Base-by-base conservation (phyloP, 2,888 invertebrate species). In the Acanthosepion lycidas region DNA sequence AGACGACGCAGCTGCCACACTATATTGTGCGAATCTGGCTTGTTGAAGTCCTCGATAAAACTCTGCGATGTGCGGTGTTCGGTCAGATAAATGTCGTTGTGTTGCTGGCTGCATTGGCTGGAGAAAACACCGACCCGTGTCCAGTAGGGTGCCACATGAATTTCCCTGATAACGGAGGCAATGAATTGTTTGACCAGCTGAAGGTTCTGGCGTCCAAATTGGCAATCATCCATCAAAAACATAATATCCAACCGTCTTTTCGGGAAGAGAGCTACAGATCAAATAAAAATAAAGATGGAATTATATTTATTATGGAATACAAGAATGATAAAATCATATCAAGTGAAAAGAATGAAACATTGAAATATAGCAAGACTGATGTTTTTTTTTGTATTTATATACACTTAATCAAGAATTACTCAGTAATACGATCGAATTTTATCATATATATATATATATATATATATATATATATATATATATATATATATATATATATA, bases 101-200 rank as follows among this genome's bases (percentile, higher is more conserved):
- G 59, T 33, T 94, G 94, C 23, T 33, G 59, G 42, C 94, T 64
- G 94, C 94, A 93, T 23, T 93, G 55, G 94, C 94, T 94, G 42
- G 94, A 64, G 94, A 94, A 94, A 2, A 28, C 64, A 48, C 94
- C 94, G 18, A 64, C 94, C 26, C 94, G 53, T 33, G 64, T 64
- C 59, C 94, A 64, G 55, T n/a, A 42, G 23, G 94, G 48, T 20
- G 53, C 94, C 28, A 94, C 48, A 12, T 94, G 94, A 48, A 94
- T 64, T 23, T 94, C 48, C 20, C 59, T 53, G n/a, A 42, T 59
- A 3, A 42, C 18, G 28, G 48, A 8, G 12, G 26, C 94, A 3
- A 94, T 94, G 48, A 94, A 94, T 2, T 59, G 18, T 28, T 64
- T 55, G n/a, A 94, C 55, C 26, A 55, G 48, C 20, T 64, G 48